phyloP scores from a whole-genome alignment of 2,113 vertebrate species.

The Atherinomorus stipes region DNA sequence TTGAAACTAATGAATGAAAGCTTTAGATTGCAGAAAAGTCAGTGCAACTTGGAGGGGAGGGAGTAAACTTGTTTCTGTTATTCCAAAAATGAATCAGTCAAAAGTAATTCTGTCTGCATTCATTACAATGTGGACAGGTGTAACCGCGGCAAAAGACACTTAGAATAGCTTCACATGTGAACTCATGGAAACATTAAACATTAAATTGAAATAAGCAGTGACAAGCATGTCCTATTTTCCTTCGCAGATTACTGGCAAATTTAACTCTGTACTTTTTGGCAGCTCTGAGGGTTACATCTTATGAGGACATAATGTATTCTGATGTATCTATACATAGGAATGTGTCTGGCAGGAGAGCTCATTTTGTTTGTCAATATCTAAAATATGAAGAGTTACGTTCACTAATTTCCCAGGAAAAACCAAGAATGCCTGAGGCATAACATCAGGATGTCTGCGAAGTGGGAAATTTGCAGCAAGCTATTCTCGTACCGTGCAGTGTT shows the following conservation, averaged over 20 bases:
- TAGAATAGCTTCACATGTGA: slow-evolving; percentile 6
- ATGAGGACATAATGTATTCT: neutral
- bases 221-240: slow-evolving; percentile 27
- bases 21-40: no score
- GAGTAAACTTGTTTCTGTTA: no score
- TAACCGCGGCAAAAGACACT: neutral
- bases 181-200: neutral
- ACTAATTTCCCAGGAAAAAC: slow-evolving; percentile 38
- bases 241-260: slow-evolving; percentile 2
- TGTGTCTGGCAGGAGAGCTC: slow-evolving; percentile 24
- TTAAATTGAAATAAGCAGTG: slow-evolving; percentile 13
- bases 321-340: slow-evolving; percentile 20
- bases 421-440: slow-evolving; percentile 22
- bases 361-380: slow-evolving; percentile 1
- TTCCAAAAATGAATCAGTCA: no score
- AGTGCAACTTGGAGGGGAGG: no score
- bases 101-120: slow-evolving; percentile 5
- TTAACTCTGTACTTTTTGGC: slow-evolving; percentile 5
- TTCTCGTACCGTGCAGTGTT: slow-evolving; percentile 42
- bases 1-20: no score
- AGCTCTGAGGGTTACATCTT: slow-evolving; percentile 15
- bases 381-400: slow-evolving; percentile 10
- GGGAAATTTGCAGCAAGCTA: slow-evolving; percentile 32
- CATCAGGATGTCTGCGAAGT: slow-evolving; percentile 15
- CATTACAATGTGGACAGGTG: neutral